Evolutionary conservation across 92 coral and sea anemone species (phyloP), one percentile per base, ranked within the genome.

Genomic region (Blastomussa wellsi): DNA sequence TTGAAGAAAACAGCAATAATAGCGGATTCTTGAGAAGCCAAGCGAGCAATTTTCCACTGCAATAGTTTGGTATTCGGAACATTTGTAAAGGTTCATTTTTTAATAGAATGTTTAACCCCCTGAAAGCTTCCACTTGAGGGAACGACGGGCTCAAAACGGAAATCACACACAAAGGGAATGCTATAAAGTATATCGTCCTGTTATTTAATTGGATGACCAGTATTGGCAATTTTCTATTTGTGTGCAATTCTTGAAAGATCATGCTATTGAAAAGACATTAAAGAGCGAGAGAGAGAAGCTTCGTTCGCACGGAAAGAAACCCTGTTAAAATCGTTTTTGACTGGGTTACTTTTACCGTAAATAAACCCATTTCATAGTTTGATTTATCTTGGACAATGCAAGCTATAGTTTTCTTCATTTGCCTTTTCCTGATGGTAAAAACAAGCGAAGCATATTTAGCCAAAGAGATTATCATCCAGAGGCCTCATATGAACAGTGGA

Each of bases 131-230:
- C 41, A 20, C 42, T 70, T 70, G 44, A 70, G 28, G 26, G 22
- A 70, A 22, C 28, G 75, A 8, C 28, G 0, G 28, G 44, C 41
- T 22, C 37, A 17, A n/a, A 36, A 70, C 70, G 49, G 48, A 70
- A 36, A 35, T 69, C 68, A 73, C 85, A 33, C 42, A 48, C 64
- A 51, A 81, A 68, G 64, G 47, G 24, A 33, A 33, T 33, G 47
- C 28, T 26, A 66, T 35, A 3, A 81, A 19, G 65, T 29, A 67
- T 81, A 81, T 68, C 77, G 49, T 1, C 13, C 36, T 51, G 77
- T 48, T 81, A 81, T 81, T 81, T 11, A n/a, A n/a, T n/a, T n/a
- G n/a, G 36, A 81, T 60, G 28, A 33, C 13, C 44, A 33, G 85
- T 81, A 51, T 48, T 81, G 24, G 16, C 42, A 29, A 48, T 32